Base-by-base conservation (phyloP, 2,888 invertebrate genomes). In the Drosophila phalerata region DNA sequence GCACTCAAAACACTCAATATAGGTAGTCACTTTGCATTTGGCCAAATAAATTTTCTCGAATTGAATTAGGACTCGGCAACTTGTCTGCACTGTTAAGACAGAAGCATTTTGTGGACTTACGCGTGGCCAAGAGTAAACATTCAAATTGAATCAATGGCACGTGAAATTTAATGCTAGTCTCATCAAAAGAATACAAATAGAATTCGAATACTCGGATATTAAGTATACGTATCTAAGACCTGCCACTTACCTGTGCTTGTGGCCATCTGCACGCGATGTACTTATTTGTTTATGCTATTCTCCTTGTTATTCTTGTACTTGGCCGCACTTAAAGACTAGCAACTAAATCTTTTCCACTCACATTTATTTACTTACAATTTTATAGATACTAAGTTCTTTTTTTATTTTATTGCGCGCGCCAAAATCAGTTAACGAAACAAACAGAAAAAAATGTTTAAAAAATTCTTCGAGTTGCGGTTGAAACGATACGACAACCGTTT, bases 401-500 rank as follows among this genome's bases (percentile, higher is more conserved):
- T 17, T 40, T 10, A 17, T 40, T 32, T 13, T 22, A 15, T 15
- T 34, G 11, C 34, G 28, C 74, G 40, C 49, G 58, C 37, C 74
- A 73, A 73, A 68, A 49, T 47, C 37, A 19, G 10, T 9, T 32
- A 13, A 1, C 32, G 4, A 2, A 34, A 34, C 17, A 32, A 17
- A 28, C 0, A 5, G 1, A 28, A 28, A 28, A 8, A 8, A 19
- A 4, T 28, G 2, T 42, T 32, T 2, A 15, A 34, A 2, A 9
- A 58, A 3, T 34, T 34, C 15, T 11, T 43, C 6, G n/a, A 28
- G 17, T 28, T 38, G 38, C 32, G 37, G 62, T 40, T 28, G 38
- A 15, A 38, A 40, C 0, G 62, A 30, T 13, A 51, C 28, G 56
- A 66, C 62, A 45, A 74, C 76, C 65, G 65, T 42, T 79, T 79